These are phyloP conservation scores for Nothoprocta perdicaria DNA, from an alignment of 2,113 vertebrate genomes.

Conservation along the genomic window DNA sequence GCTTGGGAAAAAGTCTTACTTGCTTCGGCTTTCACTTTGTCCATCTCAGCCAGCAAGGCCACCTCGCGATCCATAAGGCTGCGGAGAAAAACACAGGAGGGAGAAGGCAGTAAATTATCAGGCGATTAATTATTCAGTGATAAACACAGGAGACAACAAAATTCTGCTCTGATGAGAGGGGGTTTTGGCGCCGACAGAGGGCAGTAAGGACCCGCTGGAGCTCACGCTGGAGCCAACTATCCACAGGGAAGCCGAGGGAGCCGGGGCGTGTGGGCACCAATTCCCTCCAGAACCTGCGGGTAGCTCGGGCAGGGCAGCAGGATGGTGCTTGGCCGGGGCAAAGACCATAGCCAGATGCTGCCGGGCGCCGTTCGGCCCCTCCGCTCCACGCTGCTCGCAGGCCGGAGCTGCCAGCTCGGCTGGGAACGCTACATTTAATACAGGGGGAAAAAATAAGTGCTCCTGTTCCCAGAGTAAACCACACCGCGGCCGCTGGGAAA, in stretches of 20 bases:
- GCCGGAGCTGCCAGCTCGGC: too few relatives aligned
- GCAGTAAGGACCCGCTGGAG: slow-evolving; percentile 22
- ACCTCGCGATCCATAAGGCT: slow-evolving; percentile 98
- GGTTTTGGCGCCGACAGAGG: slow-evolving; percentile 19
- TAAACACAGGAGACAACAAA: background rate
- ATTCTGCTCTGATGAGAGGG: background rate
- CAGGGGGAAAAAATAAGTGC: background rate
- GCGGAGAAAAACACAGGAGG: background rate
- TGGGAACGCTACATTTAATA: background rate
- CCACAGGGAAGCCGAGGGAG: accelerated
- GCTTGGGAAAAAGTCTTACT: slow-evolving; percentile 78
- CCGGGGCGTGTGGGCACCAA: accelerated
- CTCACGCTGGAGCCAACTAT: too few relatives aligned
- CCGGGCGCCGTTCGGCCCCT: background rate
- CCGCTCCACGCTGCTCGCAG: too few relatives aligned
- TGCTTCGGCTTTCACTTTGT: slow-evolving; percentile 96
- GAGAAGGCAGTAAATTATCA: background rate
- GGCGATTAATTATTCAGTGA: background rate
- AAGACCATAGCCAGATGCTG: too few relatives aligned
- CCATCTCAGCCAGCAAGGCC: slow-evolving; percentile 91
- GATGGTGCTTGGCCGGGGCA: too few relatives aligned
- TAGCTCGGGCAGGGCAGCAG: too few relatives aligned
- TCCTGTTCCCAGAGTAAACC: background rate
- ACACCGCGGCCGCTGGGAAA: too few relatives aligned
- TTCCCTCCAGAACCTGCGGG: too few relatives aligned